A percentile compares a stretch with the other conserved stretches of the same genome.
Conservation (phyloP, 1,140 invertebrate genomes). For the Contarinia nasturtii region DNA sequence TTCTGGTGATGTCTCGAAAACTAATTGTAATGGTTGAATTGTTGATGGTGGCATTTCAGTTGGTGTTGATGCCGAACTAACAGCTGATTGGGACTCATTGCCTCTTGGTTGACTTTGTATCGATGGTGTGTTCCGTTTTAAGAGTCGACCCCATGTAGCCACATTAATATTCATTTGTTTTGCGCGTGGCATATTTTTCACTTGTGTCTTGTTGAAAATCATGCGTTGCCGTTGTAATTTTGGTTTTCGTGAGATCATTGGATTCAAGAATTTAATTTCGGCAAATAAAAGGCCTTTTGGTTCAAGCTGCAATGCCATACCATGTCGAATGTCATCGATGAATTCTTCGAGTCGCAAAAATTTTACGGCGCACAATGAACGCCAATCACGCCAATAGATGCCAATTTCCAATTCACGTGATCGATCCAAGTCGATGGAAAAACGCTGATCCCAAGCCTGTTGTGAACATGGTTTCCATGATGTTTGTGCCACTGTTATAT, state of each 20-base stretch:
- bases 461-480: conserved; percentile 90
- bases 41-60: conserved; percentile 18
- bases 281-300: conserved; percentile 95
- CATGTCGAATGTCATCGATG: conserved; percentile 91
- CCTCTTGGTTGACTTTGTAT: conserved; percentile 34
- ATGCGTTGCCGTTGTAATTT: conserved; percentile 91
- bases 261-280: conserved; percentile 97
- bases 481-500: conserved; percentile 89
- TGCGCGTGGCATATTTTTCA: conserved; percentile 84
- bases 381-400: conserved; percentile 95
- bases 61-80: conserved; percentile 4
- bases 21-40: conserved; percentile 29
- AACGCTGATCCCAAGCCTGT: conserved; percentile 98
- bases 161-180: conserved; percentile 98
- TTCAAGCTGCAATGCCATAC: conserved; percentile 92
- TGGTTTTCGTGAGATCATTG: conserved; percentile 92
- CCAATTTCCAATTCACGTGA: conserved; percentile 95
- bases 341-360: conserved; percentile 96
- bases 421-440: conserved; percentile 92
- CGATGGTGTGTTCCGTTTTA: conserved; percentile 63
- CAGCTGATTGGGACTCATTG: not conserved
- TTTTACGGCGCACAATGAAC: conserved; percentile 88
- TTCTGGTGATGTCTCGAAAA: conserved; percentile 25
- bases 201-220: conserved; percentile 94
- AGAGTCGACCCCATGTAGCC: conserved; percentile 83